Percentiles rank a stretch among this genome's conserved stretches.
Evolutionary conservation across 2,888 invertebrate genomes (phyloP).

Genomic region (Siphonodentalium dalli): DNA sequence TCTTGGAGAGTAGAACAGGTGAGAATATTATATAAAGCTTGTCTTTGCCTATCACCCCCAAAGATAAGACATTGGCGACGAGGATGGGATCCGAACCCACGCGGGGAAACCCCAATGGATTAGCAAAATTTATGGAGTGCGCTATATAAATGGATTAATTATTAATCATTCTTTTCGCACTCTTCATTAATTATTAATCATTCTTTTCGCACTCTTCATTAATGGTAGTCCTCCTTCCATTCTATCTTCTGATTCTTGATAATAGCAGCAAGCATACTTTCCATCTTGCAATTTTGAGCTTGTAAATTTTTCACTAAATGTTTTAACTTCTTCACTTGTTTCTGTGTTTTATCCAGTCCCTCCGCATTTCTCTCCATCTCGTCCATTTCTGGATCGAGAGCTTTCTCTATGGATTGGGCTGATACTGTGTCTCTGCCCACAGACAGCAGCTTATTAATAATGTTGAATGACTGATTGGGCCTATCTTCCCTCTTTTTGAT

Average conservation of each 20-base stretch:
- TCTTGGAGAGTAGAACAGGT: too few relatives aligned
- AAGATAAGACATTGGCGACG: too few relatives aligned
- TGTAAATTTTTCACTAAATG: constrained; percentile 46
- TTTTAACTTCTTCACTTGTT: constrained; percentile 47
- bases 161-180: too few relatives aligned
- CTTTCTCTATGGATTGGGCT: constrained; percentile 46
- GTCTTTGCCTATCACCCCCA: too few relatives aligned
- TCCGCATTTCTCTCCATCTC: constrained; percentile 55
- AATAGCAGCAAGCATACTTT: constrained; percentile 55
- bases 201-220: too few relatives aligned
- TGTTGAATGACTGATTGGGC: constrained; percentile 57
- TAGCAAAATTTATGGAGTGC: too few relatives aligned
- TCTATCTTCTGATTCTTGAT: constrained; percentile 40
- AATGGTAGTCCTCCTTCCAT: constrained; percentile 58
- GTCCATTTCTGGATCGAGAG: constrained; percentile 59
- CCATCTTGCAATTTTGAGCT: constrained; percentile 47
- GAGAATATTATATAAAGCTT: too few relatives aligned
- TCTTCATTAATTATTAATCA: too few relatives aligned
- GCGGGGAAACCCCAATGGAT: too few relatives aligned
- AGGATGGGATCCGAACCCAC: too few relatives aligned
- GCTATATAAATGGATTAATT: too few relatives aligned
- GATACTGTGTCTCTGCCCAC: constrained; percentile 40
- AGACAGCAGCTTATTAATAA: constrained; percentile 32
- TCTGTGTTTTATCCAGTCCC: constrained; percentile 48
- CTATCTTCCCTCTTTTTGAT: constrained; percentile 46